These are phyloP conservation scores for Apamea epomidion DNA, from an alignment of 2,888 invertebrate genomes.

Conservation along the genomic window DNA sequence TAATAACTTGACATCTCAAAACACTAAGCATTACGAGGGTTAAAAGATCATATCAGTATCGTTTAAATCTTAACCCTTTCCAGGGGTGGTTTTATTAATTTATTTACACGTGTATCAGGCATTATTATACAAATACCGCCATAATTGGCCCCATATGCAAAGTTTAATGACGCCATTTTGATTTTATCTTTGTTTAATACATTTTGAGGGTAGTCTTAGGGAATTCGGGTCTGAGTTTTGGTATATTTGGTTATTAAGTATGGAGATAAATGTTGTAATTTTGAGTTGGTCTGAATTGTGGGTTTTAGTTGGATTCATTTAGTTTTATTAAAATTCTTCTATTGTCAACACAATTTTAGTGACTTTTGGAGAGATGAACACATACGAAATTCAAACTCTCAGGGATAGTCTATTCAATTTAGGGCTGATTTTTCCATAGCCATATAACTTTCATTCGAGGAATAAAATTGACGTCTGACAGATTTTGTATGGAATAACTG, in stretches of 20 bases:
- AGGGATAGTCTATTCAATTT: not conserved
- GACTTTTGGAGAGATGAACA: not conserved
- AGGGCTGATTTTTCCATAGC: no score
- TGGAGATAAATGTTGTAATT: slow-evolving; percentile 7
- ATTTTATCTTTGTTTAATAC: slow-evolving; percentile 85
- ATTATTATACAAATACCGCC: slow-evolving; percentile 82
- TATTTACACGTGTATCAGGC: slow-evolving; percentile 86
- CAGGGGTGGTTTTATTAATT: slow-evolving; percentile 88
- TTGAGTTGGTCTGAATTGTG: not conserved
- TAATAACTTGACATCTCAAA: slow-evolving; percentile 46
- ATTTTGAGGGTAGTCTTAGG: slow-evolving; percentile 76
- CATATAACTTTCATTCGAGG: no score
- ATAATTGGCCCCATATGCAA: slow-evolving; percentile 89
- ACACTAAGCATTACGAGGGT: slow-evolving; percentile 71
- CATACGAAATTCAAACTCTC: not conserved
- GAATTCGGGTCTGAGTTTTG: slow-evolving; percentile 28
- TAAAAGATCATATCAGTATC: slow-evolving; percentile 79
- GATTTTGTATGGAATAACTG: no score
- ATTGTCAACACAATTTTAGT: no score
- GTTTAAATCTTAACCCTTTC: slow-evolving; percentile 86
- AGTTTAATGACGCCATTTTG: slow-evolving; percentile 82
- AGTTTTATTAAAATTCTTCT: no score
- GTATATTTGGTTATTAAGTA: slow-evolving; percentile 20
- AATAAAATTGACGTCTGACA: no score
- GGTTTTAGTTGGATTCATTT: not conserved